Evolutionary conservation across 2,888 invertebrate genomes (phyloP).

Genomic region (Salpingus planirostris): DNA sequence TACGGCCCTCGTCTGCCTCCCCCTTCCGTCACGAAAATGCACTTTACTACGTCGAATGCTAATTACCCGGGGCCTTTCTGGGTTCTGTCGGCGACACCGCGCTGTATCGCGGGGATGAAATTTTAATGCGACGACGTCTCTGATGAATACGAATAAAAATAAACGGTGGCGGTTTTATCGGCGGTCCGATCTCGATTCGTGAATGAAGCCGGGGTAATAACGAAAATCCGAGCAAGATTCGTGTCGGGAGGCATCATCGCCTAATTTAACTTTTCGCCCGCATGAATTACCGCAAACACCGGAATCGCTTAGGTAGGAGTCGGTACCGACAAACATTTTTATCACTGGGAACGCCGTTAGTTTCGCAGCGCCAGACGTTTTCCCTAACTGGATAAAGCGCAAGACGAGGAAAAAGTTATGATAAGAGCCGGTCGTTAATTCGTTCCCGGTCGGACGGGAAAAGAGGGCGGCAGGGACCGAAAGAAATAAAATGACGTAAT

Average conservation of each 20-base stretch:
- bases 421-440: too few relatives aligned
- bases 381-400: too few relatives aligned
- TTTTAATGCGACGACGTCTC: too few relatives aligned
- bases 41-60: slow-evolving; percentile 12
- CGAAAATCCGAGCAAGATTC: slow-evolving; percentile 10
- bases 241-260: slow-evolving; percentile 10
- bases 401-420: too few relatives aligned
- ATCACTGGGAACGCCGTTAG: neutral
- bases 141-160: too few relatives aligned
- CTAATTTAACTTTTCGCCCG: slow-evolving; percentile 13
- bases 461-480: neutral
- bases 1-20: slow-evolving; percentile 2
- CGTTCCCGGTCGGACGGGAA: too few relatives aligned
- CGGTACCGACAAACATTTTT: neutral
- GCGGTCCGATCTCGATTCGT: slow-evolving; percentile 12
- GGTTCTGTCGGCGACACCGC: slow-evolving; percentile 6
- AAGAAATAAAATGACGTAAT: slow-evolving; percentile 10
- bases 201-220: slow-evolving; percentile 12
- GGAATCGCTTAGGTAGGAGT: too few relatives aligned
- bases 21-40: slow-evolving; percentile 7
- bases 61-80: slow-evolving; percentile 7
- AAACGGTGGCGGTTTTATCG: too few relatives aligned
- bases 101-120: too few relatives aligned
- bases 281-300: slow-evolving; percentile 8
- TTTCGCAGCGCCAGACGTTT: neutral